Evolutionary conservation across 2,797 vertebrate genomes (phyloP), one percentile per base, ranked within the genome.

Genomic region (Simalia tracyae): DNA sequence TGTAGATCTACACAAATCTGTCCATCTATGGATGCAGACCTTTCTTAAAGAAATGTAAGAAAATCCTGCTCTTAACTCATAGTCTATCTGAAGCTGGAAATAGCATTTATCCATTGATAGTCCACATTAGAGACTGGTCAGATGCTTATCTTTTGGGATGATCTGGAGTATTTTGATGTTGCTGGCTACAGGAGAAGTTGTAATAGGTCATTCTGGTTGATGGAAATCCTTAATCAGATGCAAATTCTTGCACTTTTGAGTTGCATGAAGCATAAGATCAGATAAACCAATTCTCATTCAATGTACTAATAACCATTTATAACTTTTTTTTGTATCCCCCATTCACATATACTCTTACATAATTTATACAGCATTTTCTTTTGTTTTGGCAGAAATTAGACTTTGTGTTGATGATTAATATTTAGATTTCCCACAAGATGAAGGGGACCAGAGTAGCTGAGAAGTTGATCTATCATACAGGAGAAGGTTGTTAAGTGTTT

Each of bases 361-460:
- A 64, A 26, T 26, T 84, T 88, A 68, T 89, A 54, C 15, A n/a
- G 59, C 59, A 12, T 93, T 94, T 94, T 91, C 26, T 54, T 5
- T 36, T 36, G 57, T 76, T 10, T 54, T 42, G 11, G 12, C 36
- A 90, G 76, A 90, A 91, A 68, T 68, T 91, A 42, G 50, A 54
- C 72, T 91, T 46, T 72, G 54, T 68, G 88, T 90, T 90, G 93
- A 63, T 81, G 91, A 2, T 95, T 92, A 95, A 88, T 86, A 94
- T 63, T 0, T 10, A 84, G 57, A 92, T 95, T 92, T 91, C 93
- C 87, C 87, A 85, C 10, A 54, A 91, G 90, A 86, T 57, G 89
- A 90, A 59, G 0, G 0, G 7, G 90, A 50, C 22, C 17, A 86
- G 91, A 90, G 24, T 0, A 22, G 81, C 88, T 8, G 92, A 94